Evolutionary conservation across 2,113 vertebrate species (phyloP), one percentile per base, ranked within the genome.

Genomic region (Seriola quinqueradiata): DNA sequence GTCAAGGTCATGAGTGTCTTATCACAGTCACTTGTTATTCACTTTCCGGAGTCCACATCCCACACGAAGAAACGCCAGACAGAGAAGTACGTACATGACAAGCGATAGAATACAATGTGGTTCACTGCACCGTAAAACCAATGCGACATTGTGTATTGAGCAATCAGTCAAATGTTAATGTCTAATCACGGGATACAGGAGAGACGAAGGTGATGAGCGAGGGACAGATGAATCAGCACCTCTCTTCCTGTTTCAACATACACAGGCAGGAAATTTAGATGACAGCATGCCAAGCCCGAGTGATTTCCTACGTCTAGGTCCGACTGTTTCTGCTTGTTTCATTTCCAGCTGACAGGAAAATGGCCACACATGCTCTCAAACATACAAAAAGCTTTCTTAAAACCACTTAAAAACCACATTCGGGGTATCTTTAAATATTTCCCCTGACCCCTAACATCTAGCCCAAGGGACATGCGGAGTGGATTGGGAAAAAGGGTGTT

Each of bases 391-490:
- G 23, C 5, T 4, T 74, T 25, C 14, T 44, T 13, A 42, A 57
- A 50, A 38, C 38, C 38, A 63, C n/a, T 34, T 3, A 32, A 58
- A 32, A 52, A 23, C 3, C 3, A 19, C 16, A 1, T 44, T 63
- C 34, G 40, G n/a, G 13, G 52, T 36, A 12, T 77, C 71, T 36
- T 42, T 8, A 46, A 57, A 60, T 54, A 32, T 46, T 55, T 67
- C 48, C 42, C 28, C 75, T 83, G 50, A 69, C 65, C 38, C 16
- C 38, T 12, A 83, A 87, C 80, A 78, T 92, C 90, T 92, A 94
- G 94, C 93, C 93, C 93, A 92, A 92, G 92, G 89, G 88, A 79
- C 60, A 28, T 71, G 6, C 32, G 74, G 80, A 65, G 55, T 57
- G 81, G 69, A 72, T 14, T 73, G 68, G 75, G 66, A 48, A 55